Evolutionary conservation across 2,888 invertebrate genomes (phyloP).

Genomic region (Hyalella azteca): DNA sequence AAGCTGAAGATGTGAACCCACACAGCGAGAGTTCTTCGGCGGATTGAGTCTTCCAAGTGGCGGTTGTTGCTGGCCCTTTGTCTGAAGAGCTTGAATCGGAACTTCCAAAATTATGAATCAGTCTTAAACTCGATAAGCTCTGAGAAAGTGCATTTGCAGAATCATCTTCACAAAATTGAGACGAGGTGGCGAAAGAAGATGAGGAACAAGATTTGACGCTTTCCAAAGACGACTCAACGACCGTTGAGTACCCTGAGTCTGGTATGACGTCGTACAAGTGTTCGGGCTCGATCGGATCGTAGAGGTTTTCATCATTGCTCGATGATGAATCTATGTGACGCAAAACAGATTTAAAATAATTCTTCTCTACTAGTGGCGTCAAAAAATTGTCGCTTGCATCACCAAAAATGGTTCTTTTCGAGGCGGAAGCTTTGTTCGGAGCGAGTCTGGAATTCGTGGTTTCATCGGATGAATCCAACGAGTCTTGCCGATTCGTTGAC

Average conservation of each 20-base stretch:
- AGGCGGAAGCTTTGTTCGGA: no score
- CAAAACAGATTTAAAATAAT: not conserved
- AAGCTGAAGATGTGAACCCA: not conserved
- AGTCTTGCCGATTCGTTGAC: no score
- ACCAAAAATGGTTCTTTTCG: no score
- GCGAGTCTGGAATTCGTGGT: no score
- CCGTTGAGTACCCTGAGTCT: conserved; percentile 1
- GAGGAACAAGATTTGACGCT: not conserved
- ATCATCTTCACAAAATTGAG: not conserved
- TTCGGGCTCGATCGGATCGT: not conserved
- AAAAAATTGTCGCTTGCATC: no score
- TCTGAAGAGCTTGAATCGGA: no score
- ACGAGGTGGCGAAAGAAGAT: not conserved
- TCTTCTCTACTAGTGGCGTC: no score
- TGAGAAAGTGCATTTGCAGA: not conserved
- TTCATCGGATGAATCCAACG: no score
- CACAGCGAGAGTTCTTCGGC: not conserved
- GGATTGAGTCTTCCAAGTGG: conserved; percentile 21
- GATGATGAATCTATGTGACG: not conserved
- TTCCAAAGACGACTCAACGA: not conserved
- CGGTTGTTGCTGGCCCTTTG: not conserved
- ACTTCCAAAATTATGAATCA: not conserved
- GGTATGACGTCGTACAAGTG: conserved; percentile 2
- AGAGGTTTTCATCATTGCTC: not conserved
- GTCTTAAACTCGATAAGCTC: not conserved